Base-by-base conservation (phyloP, 2,888 invertebrate species). In the Drosophila subquinaria region DNA sequence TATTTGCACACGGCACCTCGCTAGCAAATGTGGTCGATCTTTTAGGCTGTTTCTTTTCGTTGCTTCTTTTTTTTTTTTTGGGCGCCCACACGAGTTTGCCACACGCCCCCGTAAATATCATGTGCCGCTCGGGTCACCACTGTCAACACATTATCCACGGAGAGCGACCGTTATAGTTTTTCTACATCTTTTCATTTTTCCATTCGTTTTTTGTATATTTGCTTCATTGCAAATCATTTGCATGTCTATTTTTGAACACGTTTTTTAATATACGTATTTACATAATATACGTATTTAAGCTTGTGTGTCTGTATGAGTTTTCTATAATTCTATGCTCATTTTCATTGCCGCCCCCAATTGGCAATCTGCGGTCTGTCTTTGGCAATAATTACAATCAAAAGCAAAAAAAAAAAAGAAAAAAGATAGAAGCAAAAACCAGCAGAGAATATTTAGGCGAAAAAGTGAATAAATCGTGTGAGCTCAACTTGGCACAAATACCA, bases 1-100 rank as follows among this genome's bases (percentile, higher is more conserved):
- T 92, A 92, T 92, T 92, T 92, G 92, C 92, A 92, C 92, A 92
- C 92, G 92, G 92, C 92, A 90, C 91, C 82, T 79, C 56, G 69
- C 68, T 62, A 52, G 57, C 33, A 43, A 33, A 53, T 53, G 42
- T 35, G 13, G 13, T 35, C 35, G 13, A 15, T 23, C 43, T 33
- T 17, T 45, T 42, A 13, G 47, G 61, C 20, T 65, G 20, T 20
- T 20, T 20, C 20, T 64, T 74, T 62, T 40, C 36, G 17, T 17
- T 17, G 17, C 17, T 17, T 35, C 15, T 65, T 64, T 71, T 62
- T 40, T 50, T 35, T 15, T 53, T 4, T 55, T 63, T 72, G 50
- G 71, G 74, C 84, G 80, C 82, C 88, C 83, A 83, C 85, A 87
- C 82, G 79, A 73, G 65, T 62, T 64, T 66, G 63, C 47, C 82